These are phyloP conservation scores for Percina caprodes DNA, from an alignment of 2,113 vertebrate species.

Conservation along the genomic window DNA sequence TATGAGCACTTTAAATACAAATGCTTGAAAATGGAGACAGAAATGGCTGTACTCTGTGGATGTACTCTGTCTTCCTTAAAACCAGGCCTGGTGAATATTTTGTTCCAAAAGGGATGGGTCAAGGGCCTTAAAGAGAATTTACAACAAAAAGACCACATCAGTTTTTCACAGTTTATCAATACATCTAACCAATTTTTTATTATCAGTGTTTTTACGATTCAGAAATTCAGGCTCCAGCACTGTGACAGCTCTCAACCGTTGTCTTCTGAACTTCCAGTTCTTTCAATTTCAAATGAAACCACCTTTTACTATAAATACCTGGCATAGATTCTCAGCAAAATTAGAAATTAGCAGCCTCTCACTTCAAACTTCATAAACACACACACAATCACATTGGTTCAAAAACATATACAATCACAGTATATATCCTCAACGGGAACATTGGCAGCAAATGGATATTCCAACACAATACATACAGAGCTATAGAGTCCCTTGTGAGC, in stretches of 20 bases:
- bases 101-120: neutral
- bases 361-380: neutral
- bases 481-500: neutral
- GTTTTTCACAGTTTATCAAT: neutral
- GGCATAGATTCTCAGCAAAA: slow-evolving; percentile 17
- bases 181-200: too few relatives aligned
- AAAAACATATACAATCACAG: neutral
- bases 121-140: neutral
- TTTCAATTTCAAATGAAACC: slow-evolving; percentile 20
- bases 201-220: neutral
- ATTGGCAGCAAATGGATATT: neutral
- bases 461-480: neutral
- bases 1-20: neutral
- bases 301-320: slow-evolving; percentile 12
- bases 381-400: neutral
- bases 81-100: neutral
- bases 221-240: neutral
- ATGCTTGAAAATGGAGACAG: slow-evolving; percentile 4
- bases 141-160: neutral
- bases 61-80: neutral
- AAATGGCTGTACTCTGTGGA: too few relatives aligned
- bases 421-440: neutral
- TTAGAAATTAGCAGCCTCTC: neutral
- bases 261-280: slow-evolving; percentile 14
- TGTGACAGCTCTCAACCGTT: slow-evolving; percentile 8